Evolutionary conservation across 2,113 vertebrate species (phyloP).

Genomic region (Thamnophis sirtalis): DNA sequence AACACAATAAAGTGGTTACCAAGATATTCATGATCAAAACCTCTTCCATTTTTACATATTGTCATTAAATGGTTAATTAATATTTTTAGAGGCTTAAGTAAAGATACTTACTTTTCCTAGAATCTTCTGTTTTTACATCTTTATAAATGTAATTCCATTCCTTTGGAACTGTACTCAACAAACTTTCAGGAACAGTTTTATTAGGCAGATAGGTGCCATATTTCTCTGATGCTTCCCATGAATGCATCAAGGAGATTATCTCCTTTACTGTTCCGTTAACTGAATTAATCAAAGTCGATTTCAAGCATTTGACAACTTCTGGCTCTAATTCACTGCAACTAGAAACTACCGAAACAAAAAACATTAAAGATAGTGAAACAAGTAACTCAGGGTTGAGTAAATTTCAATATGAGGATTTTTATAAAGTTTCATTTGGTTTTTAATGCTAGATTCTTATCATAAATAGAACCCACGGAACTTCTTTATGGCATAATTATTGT

Average conservation of each 20-base stretch:
- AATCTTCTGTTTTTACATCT: slow-evolving; percentile 68
- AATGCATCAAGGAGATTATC: slow-evolving; percentile 75
- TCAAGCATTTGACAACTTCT: slow-evolving; percentile 75
- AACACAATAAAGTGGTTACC: not conserved
- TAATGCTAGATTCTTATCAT: not conserved
- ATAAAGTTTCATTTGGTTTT: not conserved
- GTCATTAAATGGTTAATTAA: not conserved
- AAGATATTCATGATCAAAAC: slow-evolving; percentile 5
- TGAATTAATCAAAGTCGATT: slow-evolving; percentile 72
- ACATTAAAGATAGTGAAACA: slow-evolving; percentile 18
- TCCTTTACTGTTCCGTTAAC: slow-evolving; percentile 73
- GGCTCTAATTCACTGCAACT: slow-evolving; percentile 53
- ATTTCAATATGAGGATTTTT: slow-evolving; percentile 6
- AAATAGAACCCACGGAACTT: not conserved
- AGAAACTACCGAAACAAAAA: slow-evolving; percentile 61
- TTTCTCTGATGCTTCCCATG: slow-evolving; percentile 70
- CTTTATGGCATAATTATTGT: not conserved
- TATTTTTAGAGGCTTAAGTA: not conserved
- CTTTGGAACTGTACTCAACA: slow-evolving; percentile 82
- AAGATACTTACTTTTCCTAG: slow-evolving; percentile 71
- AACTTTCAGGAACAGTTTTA: slow-evolving; percentile 68
- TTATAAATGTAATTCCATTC: slow-evolving; percentile 83
- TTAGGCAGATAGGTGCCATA: slow-evolving; percentile 58
- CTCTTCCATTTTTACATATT: not conserved
- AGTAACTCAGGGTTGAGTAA: not conserved